phyloP scores from a whole-genome alignment of 2,888 invertebrate genomes.

The Troides oblongomaculatus region DNA sequence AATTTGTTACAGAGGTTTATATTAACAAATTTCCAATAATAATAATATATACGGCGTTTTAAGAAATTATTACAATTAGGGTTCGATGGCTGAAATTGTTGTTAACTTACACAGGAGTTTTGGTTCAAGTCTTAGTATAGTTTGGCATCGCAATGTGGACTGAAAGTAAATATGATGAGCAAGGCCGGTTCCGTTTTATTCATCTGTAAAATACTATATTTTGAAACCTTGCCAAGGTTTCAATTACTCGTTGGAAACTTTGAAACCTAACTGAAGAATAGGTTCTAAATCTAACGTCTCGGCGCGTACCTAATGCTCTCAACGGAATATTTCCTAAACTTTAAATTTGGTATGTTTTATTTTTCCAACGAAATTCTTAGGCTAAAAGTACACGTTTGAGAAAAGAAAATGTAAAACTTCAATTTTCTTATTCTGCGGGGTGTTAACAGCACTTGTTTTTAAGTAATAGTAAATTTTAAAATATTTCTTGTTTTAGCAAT shows the following conservation, averaged over 20 bases:
- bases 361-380: constrained; percentile 10
- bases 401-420: neutral
- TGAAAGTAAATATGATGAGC: constrained; percentile 24
- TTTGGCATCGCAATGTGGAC: constrained; percentile 26
- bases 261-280: constrained; percentile 22
- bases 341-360: constrained; percentile 21
- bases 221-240: constrained; percentile 29
- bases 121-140: constrained; percentile 11
- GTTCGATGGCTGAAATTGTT: no score
- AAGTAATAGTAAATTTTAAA: no score
- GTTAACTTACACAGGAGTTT: no score
- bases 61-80: no score
- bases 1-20: no score
- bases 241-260: constrained; percentile 27
- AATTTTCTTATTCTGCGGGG: no score
- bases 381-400: neutral
- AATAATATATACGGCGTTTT: no score
- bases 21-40: no score
- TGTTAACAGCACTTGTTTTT: no score
- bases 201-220: constrained; percentile 24
- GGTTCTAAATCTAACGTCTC: constrained; percentile 17
- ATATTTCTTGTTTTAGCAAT: no score
- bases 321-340: constrained; percentile 15
- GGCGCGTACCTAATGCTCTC: constrained; percentile 12
- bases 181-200: constrained; percentile 19